Conservation (phyloP, 2,113 vertebrate genomes). For the Campylorhamphus procurvoides region DNA sequence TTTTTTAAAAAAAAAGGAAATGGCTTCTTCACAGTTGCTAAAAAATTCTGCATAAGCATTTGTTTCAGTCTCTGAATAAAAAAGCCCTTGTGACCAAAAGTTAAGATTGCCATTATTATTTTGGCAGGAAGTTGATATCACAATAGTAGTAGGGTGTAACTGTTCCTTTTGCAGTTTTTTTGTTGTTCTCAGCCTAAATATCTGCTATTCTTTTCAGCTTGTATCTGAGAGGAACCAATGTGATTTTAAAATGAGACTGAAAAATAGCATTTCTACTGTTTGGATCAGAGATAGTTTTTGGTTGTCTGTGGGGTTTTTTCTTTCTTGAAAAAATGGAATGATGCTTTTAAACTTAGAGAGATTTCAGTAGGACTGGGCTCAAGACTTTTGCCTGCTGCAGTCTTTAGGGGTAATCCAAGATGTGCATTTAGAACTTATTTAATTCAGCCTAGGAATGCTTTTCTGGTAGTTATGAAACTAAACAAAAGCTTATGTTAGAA, state of each 20-base stretch:
- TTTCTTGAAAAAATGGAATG: background rate
- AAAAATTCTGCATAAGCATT: background rate
- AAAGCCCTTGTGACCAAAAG: conserved; percentile 20
- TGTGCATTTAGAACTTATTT: background rate
- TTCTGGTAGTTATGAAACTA: background rate
- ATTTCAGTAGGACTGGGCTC: background rate
- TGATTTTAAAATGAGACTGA: background rate
- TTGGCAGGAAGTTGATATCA: conserved; percentile 82
- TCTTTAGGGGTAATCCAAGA: background rate
- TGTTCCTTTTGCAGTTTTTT: conserved; percentile 71
- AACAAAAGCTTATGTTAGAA: background rate
- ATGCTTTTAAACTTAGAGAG: background rate
- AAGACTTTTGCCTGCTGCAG: background rate
- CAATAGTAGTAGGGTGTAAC: conserved; percentile 86
- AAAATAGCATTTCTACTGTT: background rate
- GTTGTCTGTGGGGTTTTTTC: background rate
- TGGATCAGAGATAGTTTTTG: background rate
- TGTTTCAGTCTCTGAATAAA: conserved; percentile 30
- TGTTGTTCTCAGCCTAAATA: background rate
- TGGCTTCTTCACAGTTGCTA: background rate
- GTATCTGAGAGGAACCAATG: background rate
- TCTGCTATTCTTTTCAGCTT: background rate
- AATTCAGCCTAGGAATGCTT: background rate
- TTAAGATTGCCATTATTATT: conserved; percentile 58
- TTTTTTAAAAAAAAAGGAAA: background rate